Evolutionary conservation across 2,113 vertebrate species (phyloP).

Genomic region (Thamnaconus septentrionalis): DNA sequence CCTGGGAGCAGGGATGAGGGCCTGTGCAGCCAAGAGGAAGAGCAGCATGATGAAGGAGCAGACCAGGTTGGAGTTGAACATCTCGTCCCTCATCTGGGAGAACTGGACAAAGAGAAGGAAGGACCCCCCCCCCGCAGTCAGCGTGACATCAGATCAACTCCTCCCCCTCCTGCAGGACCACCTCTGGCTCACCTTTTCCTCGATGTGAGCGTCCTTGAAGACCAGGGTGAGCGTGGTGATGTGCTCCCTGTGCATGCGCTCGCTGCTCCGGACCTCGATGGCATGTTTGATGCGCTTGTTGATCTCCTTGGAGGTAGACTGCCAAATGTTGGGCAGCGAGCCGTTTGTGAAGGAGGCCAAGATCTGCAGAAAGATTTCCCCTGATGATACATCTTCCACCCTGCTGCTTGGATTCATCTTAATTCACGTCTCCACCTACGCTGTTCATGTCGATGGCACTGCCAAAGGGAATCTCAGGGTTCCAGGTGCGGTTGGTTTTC

Average conservation of each 20-base stretch:
- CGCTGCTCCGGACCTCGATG: constrained; percentile 74
- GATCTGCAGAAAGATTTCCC: constrained; percentile 54
- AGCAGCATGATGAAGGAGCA: constrained; percentile 94
- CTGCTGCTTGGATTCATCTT: background rate
- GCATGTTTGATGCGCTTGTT: constrained; percentile 76
- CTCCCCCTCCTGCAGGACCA: background rate
- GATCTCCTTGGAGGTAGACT: constrained; percentile 67
- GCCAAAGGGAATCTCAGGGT: constrained; percentile 55
- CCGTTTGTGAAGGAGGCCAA: constrained; percentile 74
- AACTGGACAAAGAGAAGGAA: constrained; percentile 75
- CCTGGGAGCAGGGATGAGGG: constrained; percentile 89
- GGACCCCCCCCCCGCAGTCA: background rate
- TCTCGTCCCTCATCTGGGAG: constrained; percentile 96
- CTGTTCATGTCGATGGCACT: constrained; percentile 69
- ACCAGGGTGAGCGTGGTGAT: constrained; percentile 70
- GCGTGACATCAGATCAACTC: background rate
- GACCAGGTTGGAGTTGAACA: constrained; percentile 97
- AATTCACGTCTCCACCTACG: constrained; percentile 48
- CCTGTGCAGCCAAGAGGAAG: constrained; percentile 90
- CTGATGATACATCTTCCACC: background rate
- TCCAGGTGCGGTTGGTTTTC: constrained; percentile 55
- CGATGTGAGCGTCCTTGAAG: constrained; percentile 76
- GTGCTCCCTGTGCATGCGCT: constrained; percentile 73
- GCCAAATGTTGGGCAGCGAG: constrained; percentile 61
- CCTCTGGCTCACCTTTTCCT: constrained; percentile 65